A percentile compares a stretch with the other conserved stretches of the same genome.
Evolutionary conservation across 2,888 invertebrate genomes (phyloP).

Genomic region (Myopa tessellatipennis): DNA sequence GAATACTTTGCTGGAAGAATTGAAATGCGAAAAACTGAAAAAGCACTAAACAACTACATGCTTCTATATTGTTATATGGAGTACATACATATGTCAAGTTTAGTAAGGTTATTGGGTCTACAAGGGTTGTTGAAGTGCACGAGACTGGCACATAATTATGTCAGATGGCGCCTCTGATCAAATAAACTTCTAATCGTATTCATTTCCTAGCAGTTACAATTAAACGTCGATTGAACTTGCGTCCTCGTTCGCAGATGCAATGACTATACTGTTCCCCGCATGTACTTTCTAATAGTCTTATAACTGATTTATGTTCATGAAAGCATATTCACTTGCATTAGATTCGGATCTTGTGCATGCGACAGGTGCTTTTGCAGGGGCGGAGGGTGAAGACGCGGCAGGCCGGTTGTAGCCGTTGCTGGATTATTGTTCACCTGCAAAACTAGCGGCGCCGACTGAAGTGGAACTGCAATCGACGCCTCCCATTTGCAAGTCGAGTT

Average conservation of each 20-base stretch:
- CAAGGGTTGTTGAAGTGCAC: too few species aligned
- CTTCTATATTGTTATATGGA: too few species aligned
- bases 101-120: too few species aligned
- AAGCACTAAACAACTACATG: too few species aligned
- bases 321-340: not conserved
- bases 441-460: not conserved
- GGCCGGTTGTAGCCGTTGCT: not conserved
- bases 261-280: not conserved
- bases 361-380: not conserved
- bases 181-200: too few species aligned
- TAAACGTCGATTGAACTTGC: not conserved
- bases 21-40: too few species aligned
- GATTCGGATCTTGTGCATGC: not conserved
- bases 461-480: not conserved
- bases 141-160: too few species aligned
- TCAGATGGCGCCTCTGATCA: too few species aligned
- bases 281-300: conserved; percentile 1
- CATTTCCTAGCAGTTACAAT: not conserved
- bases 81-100: too few species aligned
- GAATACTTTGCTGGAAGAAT: too few species aligned
- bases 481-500: conserved; percentile 28
- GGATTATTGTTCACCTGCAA: not conserved
- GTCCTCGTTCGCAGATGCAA: not conserved
- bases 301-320: not conserved
- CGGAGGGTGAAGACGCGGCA: not conserved